Percentiles rank a stretch among this genome's conserved stretches.
Evolutionary conservation across 2,797 vertebrate species (phyloP).

Genomic region (Pseudocheirus occidentalis): DNA sequence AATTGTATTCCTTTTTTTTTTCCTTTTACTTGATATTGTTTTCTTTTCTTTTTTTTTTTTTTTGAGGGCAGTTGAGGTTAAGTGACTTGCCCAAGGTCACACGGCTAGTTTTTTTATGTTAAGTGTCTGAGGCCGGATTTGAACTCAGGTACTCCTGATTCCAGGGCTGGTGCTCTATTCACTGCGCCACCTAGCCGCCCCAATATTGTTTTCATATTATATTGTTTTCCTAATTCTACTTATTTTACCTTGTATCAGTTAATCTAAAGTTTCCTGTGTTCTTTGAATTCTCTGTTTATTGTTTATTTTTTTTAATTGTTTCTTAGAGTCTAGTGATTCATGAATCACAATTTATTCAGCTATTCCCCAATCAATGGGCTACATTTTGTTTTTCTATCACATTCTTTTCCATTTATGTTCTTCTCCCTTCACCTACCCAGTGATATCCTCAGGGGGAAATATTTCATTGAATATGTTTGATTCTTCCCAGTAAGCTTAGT

Average conservation of each 20-base stretch:
- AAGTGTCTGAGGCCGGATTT: too few relatives aligned
- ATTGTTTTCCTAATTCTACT: background rate
- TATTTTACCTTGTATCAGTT: background rate
- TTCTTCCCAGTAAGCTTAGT: slow-evolving; percentile 13
- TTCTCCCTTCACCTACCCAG: background rate
- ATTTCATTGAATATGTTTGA: slow-evolving; percentile 45
- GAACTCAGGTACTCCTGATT: too few relatives aligned
- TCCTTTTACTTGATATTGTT: background rate
- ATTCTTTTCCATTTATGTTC: background rate
- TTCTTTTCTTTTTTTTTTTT: too few relatives aligned
- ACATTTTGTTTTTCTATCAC: background rate
- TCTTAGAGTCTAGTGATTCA: background rate
- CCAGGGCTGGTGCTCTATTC: too few relatives aligned
- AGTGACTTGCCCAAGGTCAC: too few relatives aligned
- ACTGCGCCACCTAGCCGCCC: too few relatives aligned
- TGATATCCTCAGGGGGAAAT: background rate
- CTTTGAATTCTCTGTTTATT: background rate
- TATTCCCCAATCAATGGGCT: background rate
- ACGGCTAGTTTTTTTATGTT: too few relatives aligned
- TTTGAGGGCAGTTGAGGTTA: too few relatives aligned
- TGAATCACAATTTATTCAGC: background rate
- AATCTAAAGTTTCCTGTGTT: background rate
- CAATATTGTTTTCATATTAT: background rate
- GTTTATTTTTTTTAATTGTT: background rate
- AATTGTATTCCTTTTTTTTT: background rate